These are phyloP conservation scores for Nudaria mundana DNA, from an alignment of 2,888 invertebrate species.

Conservation along the genomic window DNA sequence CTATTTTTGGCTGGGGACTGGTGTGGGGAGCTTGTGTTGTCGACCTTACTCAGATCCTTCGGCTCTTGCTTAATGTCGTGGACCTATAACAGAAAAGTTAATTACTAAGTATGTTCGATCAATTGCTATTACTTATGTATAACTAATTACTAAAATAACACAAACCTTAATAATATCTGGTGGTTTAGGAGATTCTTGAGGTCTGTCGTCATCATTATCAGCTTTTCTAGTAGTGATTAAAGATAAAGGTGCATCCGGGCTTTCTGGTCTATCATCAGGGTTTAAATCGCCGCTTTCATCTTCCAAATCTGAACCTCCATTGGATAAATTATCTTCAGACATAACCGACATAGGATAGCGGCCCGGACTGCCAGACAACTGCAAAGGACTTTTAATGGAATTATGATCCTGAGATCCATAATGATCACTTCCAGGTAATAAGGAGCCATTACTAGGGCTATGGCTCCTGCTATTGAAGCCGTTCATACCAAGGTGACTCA, in stretches of 20 bases:
- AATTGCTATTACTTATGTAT: no score
- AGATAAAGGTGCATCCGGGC: constrained; percentile 86
- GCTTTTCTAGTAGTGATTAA: constrained; percentile 83
- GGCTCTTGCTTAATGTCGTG: constrained; percentile 81
- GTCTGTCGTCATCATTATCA: constrained; percentile 72
- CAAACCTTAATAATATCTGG: constrained; percentile 79
- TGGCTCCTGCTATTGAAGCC: constrained; percentile 84
- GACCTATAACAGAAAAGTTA: constrained; percentile 51
- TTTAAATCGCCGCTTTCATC: constrained; percentile 83
- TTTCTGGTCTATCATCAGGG: constrained; percentile 81
- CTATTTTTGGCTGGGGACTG: constrained; percentile 81
- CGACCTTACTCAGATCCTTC: constrained; percentile 67
- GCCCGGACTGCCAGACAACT: constrained; percentile 76
- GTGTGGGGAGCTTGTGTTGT: constrained; percentile 66
- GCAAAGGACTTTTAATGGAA: constrained; percentile 83
- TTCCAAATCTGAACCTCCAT: constrained; percentile 84
- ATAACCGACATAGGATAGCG: constrained; percentile 83
- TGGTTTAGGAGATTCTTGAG: constrained; percentile 76
- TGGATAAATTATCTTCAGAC: constrained; percentile 85
- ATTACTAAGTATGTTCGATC: no score
- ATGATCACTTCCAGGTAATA: constrained; percentile 82
- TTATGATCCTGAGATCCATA: constrained; percentile 81
- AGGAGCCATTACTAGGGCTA: constrained; percentile 83
- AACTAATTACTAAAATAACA: no score
- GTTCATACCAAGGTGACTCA: constrained; percentile 81